These are phyloP conservation scores for Channa maculata DNA, from an alignment of 2,113 vertebrate genomes.

Conservation along the genomic window DNA sequence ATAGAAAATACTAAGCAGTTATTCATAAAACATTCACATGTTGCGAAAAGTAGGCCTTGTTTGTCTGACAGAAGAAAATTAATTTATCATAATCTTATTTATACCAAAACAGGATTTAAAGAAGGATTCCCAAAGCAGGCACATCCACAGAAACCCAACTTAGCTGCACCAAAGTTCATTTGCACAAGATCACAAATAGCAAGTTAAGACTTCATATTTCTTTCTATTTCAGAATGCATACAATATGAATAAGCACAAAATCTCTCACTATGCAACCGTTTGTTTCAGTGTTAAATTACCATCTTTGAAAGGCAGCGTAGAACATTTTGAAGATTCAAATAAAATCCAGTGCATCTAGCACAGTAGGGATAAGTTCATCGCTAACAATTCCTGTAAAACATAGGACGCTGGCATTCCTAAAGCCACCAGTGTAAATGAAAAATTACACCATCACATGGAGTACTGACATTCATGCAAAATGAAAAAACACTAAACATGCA, in stretches of 20 bases:
- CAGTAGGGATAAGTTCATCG: not conserved
- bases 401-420: conserved; percentile 16
- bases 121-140: conserved; percentile 22
- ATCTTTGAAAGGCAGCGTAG: not conserved
- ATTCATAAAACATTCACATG: conserved; percentile 56
- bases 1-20: conserved; percentile 40
- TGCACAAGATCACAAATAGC: not conserved
- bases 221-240: not conserved
- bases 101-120: conserved; percentile 58
- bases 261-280: not conserved
- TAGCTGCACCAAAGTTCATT: conserved; percentile 1
- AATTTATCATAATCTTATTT: not conserved
- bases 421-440: conserved; percentile 7
- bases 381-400: not conserved
- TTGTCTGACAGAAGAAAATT: conserved; percentile 50
- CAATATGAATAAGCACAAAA: conserved; percentile 2
- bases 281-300: conserved; percentile 3
- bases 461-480: conserved; percentile 83
- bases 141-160: conserved; percentile 11
- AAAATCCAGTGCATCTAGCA: not conserved
- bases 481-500: conserved; percentile 60
- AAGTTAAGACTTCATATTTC: not conserved
- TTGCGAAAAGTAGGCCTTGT: conserved; percentile 54
- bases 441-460: conserved; percentile 14
- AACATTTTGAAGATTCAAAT: not conserved